These are phyloP conservation scores for Cydia amplana DNA, from an alignment of 1,140 invertebrate species.

Conservation along the genomic window DNA sequence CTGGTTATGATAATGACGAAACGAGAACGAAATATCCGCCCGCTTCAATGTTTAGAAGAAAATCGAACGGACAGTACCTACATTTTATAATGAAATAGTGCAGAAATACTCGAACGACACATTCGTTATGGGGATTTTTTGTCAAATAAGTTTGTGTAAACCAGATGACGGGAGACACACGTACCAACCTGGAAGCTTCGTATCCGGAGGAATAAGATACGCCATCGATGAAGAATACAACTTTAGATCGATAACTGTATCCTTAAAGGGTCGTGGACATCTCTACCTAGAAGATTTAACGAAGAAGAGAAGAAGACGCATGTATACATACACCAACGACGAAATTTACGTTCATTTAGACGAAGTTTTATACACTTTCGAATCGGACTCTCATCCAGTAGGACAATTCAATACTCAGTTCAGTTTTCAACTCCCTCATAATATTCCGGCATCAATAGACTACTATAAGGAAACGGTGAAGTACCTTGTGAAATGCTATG, in stretches of 20 bases:
- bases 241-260: constrained; percentile 32
- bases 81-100: neutral
- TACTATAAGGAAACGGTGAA: neutral
- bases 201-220: constrained; percentile 33
- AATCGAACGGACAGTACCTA: neutral
- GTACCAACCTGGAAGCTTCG: constrained; percentile 27
- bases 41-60: neutral
- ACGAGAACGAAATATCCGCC: too few species aligned
- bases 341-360: constrained; percentile 30
- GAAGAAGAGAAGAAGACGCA: neutral
- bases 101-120: too few species aligned
- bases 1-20: too few species aligned
- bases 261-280: constrained; percentile 29
- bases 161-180: neutral
- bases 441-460: constrained; percentile 29
- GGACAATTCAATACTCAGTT: constrained; percentile 24
- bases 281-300: neutral
- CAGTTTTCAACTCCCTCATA: constrained; percentile 31
- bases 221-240: constrained; percentile 19
- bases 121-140: constrained; percentile 33
- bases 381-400: neutral
- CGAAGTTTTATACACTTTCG: constrained; percentile 17
- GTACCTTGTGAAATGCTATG: constrained; percentile 14
- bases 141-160: constrained; percentile 32
- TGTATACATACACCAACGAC: neutral